A percentile compares a stretch with the other conserved stretches of the same genome.
Conservation (phyloP, 2,888 invertebrate genomes). For the Noctua comes region DNA sequence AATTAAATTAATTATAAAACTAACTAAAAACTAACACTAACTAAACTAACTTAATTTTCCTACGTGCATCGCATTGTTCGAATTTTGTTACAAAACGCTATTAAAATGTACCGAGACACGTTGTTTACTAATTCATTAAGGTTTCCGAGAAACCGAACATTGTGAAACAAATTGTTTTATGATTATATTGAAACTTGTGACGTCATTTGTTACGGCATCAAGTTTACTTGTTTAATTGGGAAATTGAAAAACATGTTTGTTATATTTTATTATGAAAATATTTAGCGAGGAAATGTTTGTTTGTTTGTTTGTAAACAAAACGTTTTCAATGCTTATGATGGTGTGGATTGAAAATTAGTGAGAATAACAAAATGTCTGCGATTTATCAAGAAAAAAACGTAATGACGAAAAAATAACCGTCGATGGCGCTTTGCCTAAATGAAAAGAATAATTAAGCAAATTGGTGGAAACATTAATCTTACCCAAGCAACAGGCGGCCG, state of each 20-base stretch:
- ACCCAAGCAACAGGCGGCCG: constrained; percentile 42
- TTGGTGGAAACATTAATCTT: constrained; percentile 43
- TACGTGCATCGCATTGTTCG: constrained; percentile 8
- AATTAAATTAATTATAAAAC: too few species aligned
- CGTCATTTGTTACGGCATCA: constrained; percentile 15
- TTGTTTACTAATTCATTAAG: constrained; percentile 44
- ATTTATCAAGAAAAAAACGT: background rate
- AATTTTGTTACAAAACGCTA: background rate
- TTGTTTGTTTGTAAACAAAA: background rate
- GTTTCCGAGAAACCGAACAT: constrained; percentile 28
- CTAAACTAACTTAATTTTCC: background rate
- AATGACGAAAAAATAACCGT: background rate
- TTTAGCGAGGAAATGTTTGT: background rate
- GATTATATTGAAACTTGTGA: constrained; percentile 32
- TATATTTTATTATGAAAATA: background rate
- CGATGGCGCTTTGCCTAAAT: constrained; percentile 11
- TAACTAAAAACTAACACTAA: too few species aligned
- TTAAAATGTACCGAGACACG: background rate
- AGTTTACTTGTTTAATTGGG: background rate
- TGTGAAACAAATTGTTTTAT: constrained; percentile 28
- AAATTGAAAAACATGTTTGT: constrained; percentile 29
- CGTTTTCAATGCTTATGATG: background rate
- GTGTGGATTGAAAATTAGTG: background rate
- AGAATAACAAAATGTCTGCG: background rate
- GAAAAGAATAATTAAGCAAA: constrained; percentile 46